Evolutionary conservation across 64 coral and sea anemone genomes (phyloP).

Genomic region (Porites australiensis): DNA sequence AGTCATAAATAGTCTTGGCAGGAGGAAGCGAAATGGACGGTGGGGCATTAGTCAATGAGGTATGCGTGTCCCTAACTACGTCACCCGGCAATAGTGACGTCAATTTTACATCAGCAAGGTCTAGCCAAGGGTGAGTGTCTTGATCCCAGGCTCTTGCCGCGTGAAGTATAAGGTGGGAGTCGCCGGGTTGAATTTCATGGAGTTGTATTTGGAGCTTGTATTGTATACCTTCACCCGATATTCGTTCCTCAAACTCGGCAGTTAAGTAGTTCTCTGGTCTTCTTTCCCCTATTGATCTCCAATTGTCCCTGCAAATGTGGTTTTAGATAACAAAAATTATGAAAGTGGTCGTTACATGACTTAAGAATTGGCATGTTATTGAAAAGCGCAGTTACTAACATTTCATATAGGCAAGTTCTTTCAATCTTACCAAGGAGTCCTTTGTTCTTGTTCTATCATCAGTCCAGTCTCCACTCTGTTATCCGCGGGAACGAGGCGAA

Average conservation of each 20-base stretch:
- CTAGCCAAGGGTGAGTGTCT: conserved; percentile 75
- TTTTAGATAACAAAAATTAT: background rate
- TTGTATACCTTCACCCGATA: conserved; percentile 30
- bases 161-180: conserved; percentile 64
- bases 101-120: conserved; percentile 72
- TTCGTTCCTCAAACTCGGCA: conserved; percentile 33
- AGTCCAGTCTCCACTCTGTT: conserved; percentile 53
- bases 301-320: conserved; percentile 1
- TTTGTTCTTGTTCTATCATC: conserved; percentile 71
- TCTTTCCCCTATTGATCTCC: background rate
- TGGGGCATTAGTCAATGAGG: conserved; percentile 49
- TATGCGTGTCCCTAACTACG: conserved; percentile 48
- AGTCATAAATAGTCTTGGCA: conserved; percentile 68
- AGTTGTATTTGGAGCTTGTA: conserved; percentile 84
- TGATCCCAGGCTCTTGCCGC: conserved; percentile 73
- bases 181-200: conserved; percentile 62
- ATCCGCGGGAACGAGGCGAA: conserved; percentile 59
- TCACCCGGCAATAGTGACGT: conserved; percentile 57
- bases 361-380: no score
- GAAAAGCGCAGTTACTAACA: no score
- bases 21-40: conserved; percentile 59
- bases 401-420: background rate
- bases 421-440: background rate
- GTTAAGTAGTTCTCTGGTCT: conserved; percentile 44
- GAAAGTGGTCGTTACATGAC: no score